A percentile compares a stretch with the other conserved stretches of the same genome.
Evolutionary conservation across 2,888 invertebrate genomes (phyloP).

Genomic region (Protophormia terraenovae): DNA sequence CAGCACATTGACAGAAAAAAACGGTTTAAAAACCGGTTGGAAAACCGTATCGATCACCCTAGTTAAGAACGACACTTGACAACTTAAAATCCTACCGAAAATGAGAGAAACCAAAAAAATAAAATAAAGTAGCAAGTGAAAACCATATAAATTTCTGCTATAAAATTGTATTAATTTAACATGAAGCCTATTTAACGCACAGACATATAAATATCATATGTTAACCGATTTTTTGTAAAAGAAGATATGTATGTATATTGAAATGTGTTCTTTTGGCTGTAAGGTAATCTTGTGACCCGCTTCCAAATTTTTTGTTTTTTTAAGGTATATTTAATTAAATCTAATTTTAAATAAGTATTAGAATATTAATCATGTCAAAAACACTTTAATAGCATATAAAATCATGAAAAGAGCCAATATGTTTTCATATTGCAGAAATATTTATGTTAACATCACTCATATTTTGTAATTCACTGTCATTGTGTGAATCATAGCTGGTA

Average conservation of each 20-base stretch:
- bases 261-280: neutral
- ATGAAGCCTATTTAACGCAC: neutral
- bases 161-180: neutral
- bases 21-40: no score
- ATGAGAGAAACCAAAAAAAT: neutral
- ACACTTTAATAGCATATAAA: no score
- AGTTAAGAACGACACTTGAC: constrained; percentile 37
- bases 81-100: constrained; percentile 23
- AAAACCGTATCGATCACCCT: no score
- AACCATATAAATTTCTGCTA: neutral
- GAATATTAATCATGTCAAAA: no score
- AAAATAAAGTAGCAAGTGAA: neutral
- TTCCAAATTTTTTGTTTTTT: no score
- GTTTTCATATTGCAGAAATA: no score
- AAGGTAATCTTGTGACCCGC: no score
- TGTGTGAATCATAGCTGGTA: neutral
- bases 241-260: neutral
- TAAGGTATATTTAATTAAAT: no score
- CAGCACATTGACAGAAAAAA: no score
- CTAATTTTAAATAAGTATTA: no score
- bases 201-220: neutral
- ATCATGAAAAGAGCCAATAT: no score
- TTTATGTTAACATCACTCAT: no score
- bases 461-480: neutral
- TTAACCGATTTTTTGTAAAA: neutral